A percentile compares a stretch with the other conserved stretches of the same genome.
Evolutionary conservation across 1,140 invertebrate species (phyloP).

Genomic region (Listronotus bonariensis): DNA sequence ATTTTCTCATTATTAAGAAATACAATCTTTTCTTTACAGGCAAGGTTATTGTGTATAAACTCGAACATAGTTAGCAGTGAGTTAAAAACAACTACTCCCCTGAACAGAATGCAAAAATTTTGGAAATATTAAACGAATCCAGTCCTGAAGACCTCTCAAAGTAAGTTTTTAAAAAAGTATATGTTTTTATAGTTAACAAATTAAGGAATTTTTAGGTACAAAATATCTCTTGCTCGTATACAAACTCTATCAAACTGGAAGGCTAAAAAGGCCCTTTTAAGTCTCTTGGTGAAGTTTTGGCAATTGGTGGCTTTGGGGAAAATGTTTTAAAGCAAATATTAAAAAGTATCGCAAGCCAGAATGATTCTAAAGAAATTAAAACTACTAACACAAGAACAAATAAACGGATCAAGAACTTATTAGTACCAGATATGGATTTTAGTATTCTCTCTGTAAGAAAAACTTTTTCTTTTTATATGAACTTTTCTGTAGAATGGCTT

Average conservation of each 20-base stretch:
- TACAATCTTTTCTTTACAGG: too few species aligned
- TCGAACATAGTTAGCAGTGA: too few species aligned
- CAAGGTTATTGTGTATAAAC: too few species aligned
- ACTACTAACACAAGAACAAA: not conserved
- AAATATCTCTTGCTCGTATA: slow-evolving; percentile 35
- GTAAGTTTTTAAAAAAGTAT: too few species aligned
- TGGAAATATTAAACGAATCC: too few species aligned
- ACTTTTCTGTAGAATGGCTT: not conserved
- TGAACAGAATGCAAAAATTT: too few species aligned
- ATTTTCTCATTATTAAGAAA: too few species aligned
- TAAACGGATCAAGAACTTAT: slow-evolving; percentile 21
- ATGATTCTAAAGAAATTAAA: slow-evolving; percentile 5
- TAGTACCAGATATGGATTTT: slow-evolving; percentile 21
- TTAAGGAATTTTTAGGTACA: slow-evolving; percentile 22
- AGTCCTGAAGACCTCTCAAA: too few species aligned
- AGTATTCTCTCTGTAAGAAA: slow-evolving; percentile 8
- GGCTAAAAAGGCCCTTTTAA: slow-evolving; percentile 39
- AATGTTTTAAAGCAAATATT: slow-evolving; percentile 37
- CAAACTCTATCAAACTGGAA: slow-evolving; percentile 38
- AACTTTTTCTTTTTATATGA: not conserved
- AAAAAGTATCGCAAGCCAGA: slow-evolving; percentile 10
- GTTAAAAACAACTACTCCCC: too few species aligned
- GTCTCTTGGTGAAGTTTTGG: slow-evolving; percentile 38
- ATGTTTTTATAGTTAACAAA: too few species aligned
- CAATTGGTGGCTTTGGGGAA: slow-evolving; percentile 41